Evolutionary conservation across 2,797 vertebrate species (phyloP).

Genomic region (Cuculus canorus): DNA sequence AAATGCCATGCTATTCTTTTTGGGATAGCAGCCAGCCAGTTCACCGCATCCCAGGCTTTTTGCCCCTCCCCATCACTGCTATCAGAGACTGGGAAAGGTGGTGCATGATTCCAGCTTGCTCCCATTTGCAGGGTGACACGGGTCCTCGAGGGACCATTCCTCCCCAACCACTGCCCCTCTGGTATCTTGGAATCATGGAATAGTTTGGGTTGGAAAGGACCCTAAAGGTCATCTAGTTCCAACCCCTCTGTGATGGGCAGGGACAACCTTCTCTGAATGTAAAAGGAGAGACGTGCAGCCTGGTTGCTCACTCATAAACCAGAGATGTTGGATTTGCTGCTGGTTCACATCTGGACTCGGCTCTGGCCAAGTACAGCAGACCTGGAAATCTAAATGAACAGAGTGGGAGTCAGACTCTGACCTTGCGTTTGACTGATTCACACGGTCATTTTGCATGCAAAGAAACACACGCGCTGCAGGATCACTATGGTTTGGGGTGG

Average conservation of each 20-base stretch:
- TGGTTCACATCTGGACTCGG: not conserved
- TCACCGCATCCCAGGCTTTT: not conserved
- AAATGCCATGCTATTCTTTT: not conserved
- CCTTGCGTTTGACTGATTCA: not conserved
- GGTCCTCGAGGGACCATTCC: not conserved
- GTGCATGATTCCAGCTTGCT: not conserved
- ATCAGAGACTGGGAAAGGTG: not conserved
- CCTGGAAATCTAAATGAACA: not conserved
- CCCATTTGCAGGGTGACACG: not conserved
- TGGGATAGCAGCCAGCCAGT: not conserved
- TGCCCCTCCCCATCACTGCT: rapidly evolving
- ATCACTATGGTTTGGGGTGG: not conserved
- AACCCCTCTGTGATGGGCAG: no score
- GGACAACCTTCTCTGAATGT: not conserved
- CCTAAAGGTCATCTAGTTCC: no score
- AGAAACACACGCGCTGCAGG: rapidly evolving
- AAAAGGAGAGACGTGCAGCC: not conserved
- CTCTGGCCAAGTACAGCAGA: not conserved
- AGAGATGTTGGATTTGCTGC: not conserved
- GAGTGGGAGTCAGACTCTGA: no score
- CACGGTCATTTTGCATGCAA: not conserved
- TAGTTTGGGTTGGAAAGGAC: no score
- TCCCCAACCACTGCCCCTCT: not conserved
- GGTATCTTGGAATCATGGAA: no score
- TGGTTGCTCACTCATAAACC: not conserved